These are phyloP conservation scores for Ethmia dodecea DNA, from an alignment of 2,888 invertebrate species.

Conservation along the genomic window DNA sequence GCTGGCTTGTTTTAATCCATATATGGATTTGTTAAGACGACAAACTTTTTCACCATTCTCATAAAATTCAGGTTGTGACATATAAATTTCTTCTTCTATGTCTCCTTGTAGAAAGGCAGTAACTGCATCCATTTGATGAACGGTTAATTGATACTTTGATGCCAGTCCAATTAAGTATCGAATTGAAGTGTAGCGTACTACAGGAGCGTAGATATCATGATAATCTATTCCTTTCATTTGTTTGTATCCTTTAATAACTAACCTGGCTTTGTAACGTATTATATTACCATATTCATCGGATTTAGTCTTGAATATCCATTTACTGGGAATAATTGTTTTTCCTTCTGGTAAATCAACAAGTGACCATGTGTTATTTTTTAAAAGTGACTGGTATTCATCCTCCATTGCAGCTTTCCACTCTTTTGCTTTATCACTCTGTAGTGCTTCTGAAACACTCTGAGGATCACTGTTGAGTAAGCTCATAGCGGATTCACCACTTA, in stretches of 20 bases:
- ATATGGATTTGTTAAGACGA: slow-evolving; percentile 14
- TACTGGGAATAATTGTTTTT: slow-evolving; percentile 18
- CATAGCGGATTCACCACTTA: too few species aligned
- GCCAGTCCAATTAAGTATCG: slow-evolving; percentile 19
- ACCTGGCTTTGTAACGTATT: slow-evolving; percentile 16
- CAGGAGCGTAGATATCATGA: slow-evolving; percentile 19
- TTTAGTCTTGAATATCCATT: slow-evolving; percentile 22
- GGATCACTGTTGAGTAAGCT: too few species aligned
- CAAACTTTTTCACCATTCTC: slow-evolving; percentile 17
- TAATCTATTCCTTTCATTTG: slow-evolving; percentile 19
- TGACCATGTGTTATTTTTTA: slow-evolving; percentile 18
- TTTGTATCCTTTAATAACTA: slow-evolving; percentile 21
- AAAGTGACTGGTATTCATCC: slow-evolving; percentile 14
- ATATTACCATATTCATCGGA: slow-evolving; percentile 13
- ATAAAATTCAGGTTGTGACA: slow-evolving; percentile 18
- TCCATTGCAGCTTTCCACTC: slow-evolving; percentile 17
- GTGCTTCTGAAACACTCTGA: too few species aligned
- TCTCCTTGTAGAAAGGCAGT: slow-evolving; percentile 22
- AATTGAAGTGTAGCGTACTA: slow-evolving; percentile 19
- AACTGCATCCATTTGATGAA: slow-evolving; percentile 20
- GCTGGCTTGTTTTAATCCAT: slow-evolving; percentile 20
- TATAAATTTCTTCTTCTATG: slow-evolving; percentile 20
- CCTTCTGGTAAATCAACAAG: slow-evolving; percentile 12
- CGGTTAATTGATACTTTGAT: slow-evolving; percentile 13
- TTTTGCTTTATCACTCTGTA: background rate